Evolutionary conservation across 2,797 vertebrate genomes (phyloP), one percentile per base, ranked within the genome.

Genomic region (Gila robusta): DNA sequence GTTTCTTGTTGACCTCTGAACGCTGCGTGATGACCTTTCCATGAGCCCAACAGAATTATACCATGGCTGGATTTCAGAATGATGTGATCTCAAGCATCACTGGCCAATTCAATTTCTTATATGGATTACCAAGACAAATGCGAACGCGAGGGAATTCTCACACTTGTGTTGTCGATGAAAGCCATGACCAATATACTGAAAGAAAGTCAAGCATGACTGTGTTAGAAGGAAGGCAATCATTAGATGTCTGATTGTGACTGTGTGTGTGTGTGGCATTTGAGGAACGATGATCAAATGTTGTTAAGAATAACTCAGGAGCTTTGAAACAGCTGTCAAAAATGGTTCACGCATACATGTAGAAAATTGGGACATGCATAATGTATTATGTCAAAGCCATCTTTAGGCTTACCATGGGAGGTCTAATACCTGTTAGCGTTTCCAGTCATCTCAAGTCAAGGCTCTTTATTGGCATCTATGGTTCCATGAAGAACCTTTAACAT

Each of bases 1-100:
- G 92, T 92, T 92, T 92, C 91, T 85, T 87, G 93, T 94, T 90
- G 88, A 94, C 91, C 90, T 90, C 90, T 86, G 79, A 49, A 88
- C 47, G 85, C 87, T 26, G 41, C 19, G 90, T 93, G 94, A 94
- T 92, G 91, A 91, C 79, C 89, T 89, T 90, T 83, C 5, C 6
- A 80, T 71, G 52, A 86, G 88, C 86, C 82, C 19, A 83, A 79
- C 49, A n/a, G 71, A 41, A 74, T 88, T 72, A 93, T 92, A 87
- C 84, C 86, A 78, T 54, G 87, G 89, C 77, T 82, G 83, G 72
- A 64, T 85, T 66, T 88, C 28, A 78, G 47, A 84, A 76, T 56
- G 23, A 67, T 52, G 78, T 78, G 17, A 35, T 56, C 72, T 66
- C 37, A 88, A 70, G 59, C 79, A 26, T 78, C 21, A 56, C 81